A percentile compares a stretch with the other conserved stretches of the same genome.
These are phyloP conservation scores for Drosophila paulistorum DNA, from an alignment of 1,140 invertebrate genomes.

Conservation along the genomic window DNA sequence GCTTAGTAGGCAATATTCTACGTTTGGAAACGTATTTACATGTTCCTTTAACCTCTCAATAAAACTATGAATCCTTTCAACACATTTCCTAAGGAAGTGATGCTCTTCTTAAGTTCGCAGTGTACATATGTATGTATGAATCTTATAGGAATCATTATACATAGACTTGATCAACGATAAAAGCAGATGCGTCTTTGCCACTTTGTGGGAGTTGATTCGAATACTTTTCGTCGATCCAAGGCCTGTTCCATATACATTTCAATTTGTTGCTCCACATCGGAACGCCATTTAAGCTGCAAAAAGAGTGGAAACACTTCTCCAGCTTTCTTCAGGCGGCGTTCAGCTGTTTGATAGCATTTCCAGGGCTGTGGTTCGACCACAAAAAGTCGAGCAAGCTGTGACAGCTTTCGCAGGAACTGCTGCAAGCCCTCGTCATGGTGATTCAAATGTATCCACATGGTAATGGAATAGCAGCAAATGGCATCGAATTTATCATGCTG, in stretches of 20 bases:
- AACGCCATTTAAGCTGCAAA: slow-evolving; percentile 85
- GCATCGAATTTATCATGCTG: slow-evolving; percentile 86
- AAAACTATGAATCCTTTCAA: too few species aligned
- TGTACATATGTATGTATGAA: too few species aligned
- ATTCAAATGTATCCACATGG: slow-evolving; percentile 95
- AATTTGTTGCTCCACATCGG: slow-evolving; percentile 86
- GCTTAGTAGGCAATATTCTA: too few species aligned
- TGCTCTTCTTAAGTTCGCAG: too few species aligned
- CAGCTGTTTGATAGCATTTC: slow-evolving; percentile 91
- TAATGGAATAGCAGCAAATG: slow-evolving; percentile 91
- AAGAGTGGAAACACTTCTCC: slow-evolving; percentile 86
- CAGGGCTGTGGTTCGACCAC: slow-evolving; percentile 92
- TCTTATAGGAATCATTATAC: too few species aligned
- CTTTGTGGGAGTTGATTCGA: slow-evolving; percentile 85
- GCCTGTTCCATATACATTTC: slow-evolving; percentile 84
- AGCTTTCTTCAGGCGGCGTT: slow-evolving; percentile 87
- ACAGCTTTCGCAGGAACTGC: slow-evolving; percentile 85
- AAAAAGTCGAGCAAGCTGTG: slow-evolving; percentile 84
- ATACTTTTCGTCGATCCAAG: slow-evolving; percentile 84
- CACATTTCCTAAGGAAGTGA: too few species aligned
- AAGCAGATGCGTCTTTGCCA: slow-evolving; percentile 87
- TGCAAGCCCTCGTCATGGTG: slow-evolving; percentile 88
- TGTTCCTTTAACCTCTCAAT: too few species aligned
- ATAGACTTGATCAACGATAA: slow-evolving; percentile 46
- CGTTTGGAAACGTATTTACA: too few species aligned